These are phyloP conservation scores for Ailurus styani DNA, from an alignment of 2,113 vertebrate genomes.

Conservation along the genomic window DNA sequence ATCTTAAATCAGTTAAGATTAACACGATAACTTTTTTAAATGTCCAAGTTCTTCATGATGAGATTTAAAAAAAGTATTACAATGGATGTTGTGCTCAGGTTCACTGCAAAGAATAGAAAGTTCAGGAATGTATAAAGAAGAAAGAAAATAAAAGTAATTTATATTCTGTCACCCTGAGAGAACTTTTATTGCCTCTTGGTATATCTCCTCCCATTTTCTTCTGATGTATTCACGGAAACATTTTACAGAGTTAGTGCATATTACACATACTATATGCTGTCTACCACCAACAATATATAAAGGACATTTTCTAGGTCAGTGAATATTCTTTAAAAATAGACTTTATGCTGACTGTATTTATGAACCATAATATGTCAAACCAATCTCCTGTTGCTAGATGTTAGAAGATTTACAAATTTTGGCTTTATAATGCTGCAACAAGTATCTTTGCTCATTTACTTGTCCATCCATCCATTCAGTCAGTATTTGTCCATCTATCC, in stretches of 20 bases:
- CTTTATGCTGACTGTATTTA: background rate
- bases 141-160: background rate
- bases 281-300: background rate
- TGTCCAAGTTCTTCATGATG: background rate
- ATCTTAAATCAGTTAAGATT: conserved; percentile 7
- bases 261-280: background rate
- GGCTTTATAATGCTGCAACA: background rate
- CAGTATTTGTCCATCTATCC: background rate
- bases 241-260: background rate
- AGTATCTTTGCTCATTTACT: background rate
- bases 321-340: conserved; percentile 19
- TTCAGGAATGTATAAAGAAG: background rate
- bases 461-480: background rate
- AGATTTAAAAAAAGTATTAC: background rate
- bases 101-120: conserved; percentile 9
- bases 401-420: background rate
- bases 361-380: background rate
- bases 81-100: background rate
- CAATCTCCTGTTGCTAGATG: background rate
- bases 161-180: background rate
- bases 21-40: background rate
- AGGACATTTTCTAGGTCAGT: background rate
- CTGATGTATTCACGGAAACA: background rate
- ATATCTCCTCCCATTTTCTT: background rate
- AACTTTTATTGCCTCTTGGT: background rate